Percentiles rank a stretch among this genome's conserved stretches.
Evolutionary conservation across 2,113 vertebrate species (phyloP).

Genomic region (Menidia beryllina): DNA sequence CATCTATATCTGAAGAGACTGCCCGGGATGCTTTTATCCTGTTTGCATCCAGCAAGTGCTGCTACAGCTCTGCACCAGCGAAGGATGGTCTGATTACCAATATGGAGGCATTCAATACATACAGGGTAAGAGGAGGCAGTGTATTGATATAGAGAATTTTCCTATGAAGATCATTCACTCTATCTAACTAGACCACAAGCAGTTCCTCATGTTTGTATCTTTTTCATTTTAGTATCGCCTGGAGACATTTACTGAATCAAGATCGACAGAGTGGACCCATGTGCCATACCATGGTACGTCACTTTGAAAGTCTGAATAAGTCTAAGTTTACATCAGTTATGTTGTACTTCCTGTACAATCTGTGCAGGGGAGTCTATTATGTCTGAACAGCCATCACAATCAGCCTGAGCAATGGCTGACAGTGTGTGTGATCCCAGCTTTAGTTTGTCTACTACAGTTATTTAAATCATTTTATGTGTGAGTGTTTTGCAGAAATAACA

Average conservation of each 20-base stretch:
- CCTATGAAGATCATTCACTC: background rate
- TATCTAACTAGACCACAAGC: background rate
- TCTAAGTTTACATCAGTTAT: too few species aligned
- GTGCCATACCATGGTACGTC: constrained; percentile 57
- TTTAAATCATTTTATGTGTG: too few species aligned
- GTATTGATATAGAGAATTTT: background rate
- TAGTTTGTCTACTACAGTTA: too few species aligned
- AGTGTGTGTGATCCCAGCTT: too few species aligned
- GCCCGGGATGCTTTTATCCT: constrained; percentile 53
- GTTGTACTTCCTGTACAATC: background rate
- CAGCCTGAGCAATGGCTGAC: too few species aligned
- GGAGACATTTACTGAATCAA: constrained; percentile 78
- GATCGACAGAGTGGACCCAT: constrained; percentile 65
- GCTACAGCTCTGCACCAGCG: constrained; percentile 69
- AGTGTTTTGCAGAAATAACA: too few species aligned
- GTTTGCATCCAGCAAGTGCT: constrained; percentile 64
- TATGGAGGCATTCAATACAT: constrained; percentile 76
- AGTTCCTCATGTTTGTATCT: background rate
- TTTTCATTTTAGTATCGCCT: constrained; percentile 63
- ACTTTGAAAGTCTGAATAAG: background rate
- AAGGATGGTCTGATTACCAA: constrained; percentile 72
- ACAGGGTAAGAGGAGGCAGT: constrained; percentile 60
- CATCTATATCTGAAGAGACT: constrained; percentile 67
- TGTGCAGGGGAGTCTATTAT: too few species aligned
- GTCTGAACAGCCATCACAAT: too few species aligned